phyloP scores from a whole-genome alignment of 1,140 invertebrate species.

The Drosophila virilis region DNA sequence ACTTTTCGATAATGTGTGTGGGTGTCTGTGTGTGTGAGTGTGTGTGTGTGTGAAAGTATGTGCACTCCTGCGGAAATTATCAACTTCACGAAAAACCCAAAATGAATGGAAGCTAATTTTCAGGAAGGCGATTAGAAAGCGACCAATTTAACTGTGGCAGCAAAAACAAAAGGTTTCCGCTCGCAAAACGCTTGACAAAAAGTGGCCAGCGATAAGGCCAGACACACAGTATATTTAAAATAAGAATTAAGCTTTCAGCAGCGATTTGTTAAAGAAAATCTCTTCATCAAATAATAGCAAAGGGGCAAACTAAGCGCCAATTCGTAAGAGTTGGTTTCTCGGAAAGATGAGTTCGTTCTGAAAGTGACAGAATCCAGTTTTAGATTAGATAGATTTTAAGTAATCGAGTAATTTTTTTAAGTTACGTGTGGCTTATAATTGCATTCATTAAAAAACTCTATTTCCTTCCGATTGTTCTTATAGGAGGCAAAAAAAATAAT shows the following conservation, averaged over 20 bases:
- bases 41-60: slow-evolving; percentile 20
- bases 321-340: too few species aligned
- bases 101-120: slow-evolving; percentile 62
- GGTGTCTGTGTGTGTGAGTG: slow-evolving; percentile 29
- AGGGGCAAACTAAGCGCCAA: neutral
- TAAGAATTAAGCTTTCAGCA: neutral
- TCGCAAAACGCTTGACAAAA: slow-evolving; percentile 37
- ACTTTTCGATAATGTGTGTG: slow-evolving; percentile 78
- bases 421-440: too few species aligned
- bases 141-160: slow-evolving; percentile 32
- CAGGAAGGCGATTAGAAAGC: slow-evolving; percentile 73
- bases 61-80: slow-evolving; percentile 68
- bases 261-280: neutral
- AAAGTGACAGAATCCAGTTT: too few species aligned
- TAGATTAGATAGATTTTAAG: too few species aligned
- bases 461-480: too few species aligned
- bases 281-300: neutral
- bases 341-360: too few species aligned
- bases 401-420: too few species aligned
- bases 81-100: slow-evolving; percentile 64
- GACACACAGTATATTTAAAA: slow-evolving; percentile 5
- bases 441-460: too few species aligned
- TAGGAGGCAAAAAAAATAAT: too few species aligned
- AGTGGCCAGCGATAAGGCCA: slow-evolving; percentile 29
- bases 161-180: slow-evolving; percentile 42